These are phyloP conservation scores for Noctilio leporinus DNA, from an alignment of 2,113 vertebrate genomes.

Conservation along the genomic window DNA sequence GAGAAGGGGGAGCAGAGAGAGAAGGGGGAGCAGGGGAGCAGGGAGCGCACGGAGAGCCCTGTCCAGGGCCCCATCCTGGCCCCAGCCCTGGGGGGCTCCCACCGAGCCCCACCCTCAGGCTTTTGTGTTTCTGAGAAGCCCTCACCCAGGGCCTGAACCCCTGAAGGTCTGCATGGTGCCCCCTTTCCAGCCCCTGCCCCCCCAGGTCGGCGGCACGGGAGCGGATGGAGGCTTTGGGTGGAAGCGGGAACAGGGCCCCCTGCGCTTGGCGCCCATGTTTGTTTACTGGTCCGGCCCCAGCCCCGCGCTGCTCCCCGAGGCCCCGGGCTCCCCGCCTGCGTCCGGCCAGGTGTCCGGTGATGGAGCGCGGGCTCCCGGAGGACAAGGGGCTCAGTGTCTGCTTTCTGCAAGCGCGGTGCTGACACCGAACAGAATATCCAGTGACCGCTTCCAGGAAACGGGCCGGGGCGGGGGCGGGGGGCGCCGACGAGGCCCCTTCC, in stretches of 20 bases:
- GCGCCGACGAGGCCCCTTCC: slow-evolving; percentile 40
- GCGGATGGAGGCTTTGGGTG: fast-evolving
- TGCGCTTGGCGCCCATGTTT: neutral
- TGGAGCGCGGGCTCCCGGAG: neutral
- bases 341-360: slow-evolving; percentile 50
- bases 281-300: neutral
- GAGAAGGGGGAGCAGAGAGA: too few species aligned
- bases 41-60: neutral
- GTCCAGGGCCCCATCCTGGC: neutral
- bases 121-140: neutral
- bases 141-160: neutral
- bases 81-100: neutral
- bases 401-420: slow-evolving; percentile 9
- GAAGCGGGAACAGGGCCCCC: neutral
- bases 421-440: slow-evolving; percentile 44
- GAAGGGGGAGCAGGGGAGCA: neutral
- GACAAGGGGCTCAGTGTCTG: slow-evolving; percentile 37
- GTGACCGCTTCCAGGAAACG: slow-evolving; percentile 53
- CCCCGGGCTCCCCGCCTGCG: neutral
- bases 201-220: fast-evolving
- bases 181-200: neutral
- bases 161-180: fast-evolving
- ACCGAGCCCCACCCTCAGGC: neutral
- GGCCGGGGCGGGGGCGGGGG: slow-evolving; percentile 32
- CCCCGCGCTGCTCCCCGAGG: neutral